Evolutionary conservation across 2,113 vertebrate species (phyloP).

Genomic region (Carassius carassius): DNA sequence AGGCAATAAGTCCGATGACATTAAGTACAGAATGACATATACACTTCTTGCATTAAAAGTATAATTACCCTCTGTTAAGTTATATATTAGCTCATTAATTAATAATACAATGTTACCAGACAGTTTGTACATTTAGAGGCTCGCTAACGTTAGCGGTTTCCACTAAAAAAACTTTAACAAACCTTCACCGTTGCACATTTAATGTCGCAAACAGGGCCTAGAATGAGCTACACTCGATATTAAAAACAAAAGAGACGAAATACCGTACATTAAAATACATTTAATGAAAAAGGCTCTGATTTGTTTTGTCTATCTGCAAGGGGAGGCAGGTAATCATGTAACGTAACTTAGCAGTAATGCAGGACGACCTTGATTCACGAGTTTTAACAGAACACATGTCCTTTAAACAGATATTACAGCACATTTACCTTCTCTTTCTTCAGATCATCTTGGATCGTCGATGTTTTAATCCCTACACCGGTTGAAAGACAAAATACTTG

Average conservation of each 20-base stretch:
- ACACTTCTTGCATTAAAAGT: background rate
- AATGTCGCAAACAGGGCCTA: background rate
- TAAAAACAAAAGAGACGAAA: background rate
- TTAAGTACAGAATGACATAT: background rate
- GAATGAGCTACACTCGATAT: background rate
- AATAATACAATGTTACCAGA: background rate
- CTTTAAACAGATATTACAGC: accelerated
- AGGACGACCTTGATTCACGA: conserved; percentile 64
- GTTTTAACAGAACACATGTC: conserved; percentile 26
- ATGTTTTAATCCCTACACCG: conserved; percentile 56
- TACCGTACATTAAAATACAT: background rate
- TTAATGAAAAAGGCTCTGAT: background rate
- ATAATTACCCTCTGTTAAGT: background rate
- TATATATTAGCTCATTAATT: background rate
- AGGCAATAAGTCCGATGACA: conserved; percentile 5
- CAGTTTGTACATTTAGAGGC: background rate
- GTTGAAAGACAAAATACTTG: background rate
- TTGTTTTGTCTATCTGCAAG: background rate
- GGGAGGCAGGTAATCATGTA: conserved; percentile 1
- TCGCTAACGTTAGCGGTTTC: conserved; percentile 28
- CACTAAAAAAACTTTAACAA: conserved; percentile 5
- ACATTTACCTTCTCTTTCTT: conserved; percentile 65
- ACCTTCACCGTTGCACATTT: background rate
- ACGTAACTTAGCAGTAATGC: background rate
- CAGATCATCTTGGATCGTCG: conserved; percentile 67